A percentile compares a stretch with the other conserved stretches of the same genome.
Evolutionary conservation across 2,113 vertebrate genomes (phyloP).

Genomic region (Phoenicopterus ruber): DNA sequence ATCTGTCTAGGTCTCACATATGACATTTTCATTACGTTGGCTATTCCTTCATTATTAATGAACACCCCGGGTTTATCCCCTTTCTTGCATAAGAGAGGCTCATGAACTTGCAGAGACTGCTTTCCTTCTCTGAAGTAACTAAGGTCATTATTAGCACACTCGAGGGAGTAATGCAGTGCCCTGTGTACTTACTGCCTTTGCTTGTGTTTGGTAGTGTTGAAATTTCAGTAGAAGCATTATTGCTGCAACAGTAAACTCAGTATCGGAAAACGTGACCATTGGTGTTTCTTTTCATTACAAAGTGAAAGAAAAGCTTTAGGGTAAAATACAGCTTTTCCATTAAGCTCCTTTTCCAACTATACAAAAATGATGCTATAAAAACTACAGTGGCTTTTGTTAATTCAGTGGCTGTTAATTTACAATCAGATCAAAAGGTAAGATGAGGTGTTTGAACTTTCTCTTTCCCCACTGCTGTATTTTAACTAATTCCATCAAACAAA

Average conservation of each 20-base stretch:
- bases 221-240: neutral
- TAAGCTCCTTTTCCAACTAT: neutral
- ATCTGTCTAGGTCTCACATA: neutral
- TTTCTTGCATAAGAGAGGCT: neutral
- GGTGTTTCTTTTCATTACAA: neutral
- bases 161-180: neutral
- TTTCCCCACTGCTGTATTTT: neutral
- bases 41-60: neutral
- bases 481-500: neutral
- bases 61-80: neutral
- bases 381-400: neutral
- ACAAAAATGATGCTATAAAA: slow-evolving; percentile 7
- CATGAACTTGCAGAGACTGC: neutral
- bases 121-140: neutral
- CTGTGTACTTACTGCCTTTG: neutral
- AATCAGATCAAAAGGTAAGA: slow-evolving; percentile 36
- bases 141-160: neutral
- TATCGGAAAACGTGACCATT: neutral
- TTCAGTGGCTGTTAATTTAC: neutral
- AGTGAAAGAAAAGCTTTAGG: neutral
- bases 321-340: neutral
- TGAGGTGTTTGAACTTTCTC: neutral
- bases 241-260: neutral
- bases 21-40: neutral
- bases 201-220: neutral